Evolutionary conservation across 2,113 vertebrate species (phyloP).

Genomic region (Cephalopholis sonnerati): DNA sequence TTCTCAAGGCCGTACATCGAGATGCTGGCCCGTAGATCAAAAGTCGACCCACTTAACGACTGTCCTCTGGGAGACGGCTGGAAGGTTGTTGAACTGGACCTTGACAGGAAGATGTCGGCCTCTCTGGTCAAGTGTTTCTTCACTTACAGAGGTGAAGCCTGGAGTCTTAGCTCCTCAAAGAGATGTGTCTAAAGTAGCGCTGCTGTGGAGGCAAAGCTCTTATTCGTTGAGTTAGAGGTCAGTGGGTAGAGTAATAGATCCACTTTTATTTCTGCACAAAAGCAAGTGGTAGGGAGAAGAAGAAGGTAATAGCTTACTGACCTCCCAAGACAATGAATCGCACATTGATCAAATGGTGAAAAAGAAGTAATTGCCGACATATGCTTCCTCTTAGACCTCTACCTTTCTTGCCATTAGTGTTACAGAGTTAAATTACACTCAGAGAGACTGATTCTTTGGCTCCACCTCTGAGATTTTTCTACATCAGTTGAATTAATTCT

Average conservation of each 20-base stretch:
- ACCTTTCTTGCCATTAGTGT: not conserved
- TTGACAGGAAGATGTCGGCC: slow-evolving; percentile 78
- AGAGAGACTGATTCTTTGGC: not conserved
- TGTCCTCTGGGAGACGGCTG: slow-evolving; percentile 71
- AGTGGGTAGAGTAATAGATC: not conserved
- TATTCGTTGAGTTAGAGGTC: slow-evolving; percentile 2
- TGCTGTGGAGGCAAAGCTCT: not conserved
- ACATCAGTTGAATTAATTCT: not conserved
- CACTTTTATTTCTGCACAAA: slow-evolving; percentile 6
- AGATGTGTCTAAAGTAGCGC: not conserved
- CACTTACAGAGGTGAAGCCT: slow-evolving; percentile 74
- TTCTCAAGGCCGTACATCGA: slow-evolving; percentile 80
- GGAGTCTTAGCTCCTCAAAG: not conserved
- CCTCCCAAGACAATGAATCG: not conserved
- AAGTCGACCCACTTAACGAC: slow-evolving; percentile 76
- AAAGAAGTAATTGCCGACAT: fast-evolving
- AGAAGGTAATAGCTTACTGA: not conserved
- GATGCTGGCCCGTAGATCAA: slow-evolving; percentile 77
- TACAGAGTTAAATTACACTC: slow-evolving; percentile 2
- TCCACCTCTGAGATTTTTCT: not conserved
- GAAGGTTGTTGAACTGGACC: slow-evolving; percentile 75
- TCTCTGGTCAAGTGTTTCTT: slow-evolving; percentile 79
- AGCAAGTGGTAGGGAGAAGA: not conserved
- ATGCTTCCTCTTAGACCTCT: not conserved
- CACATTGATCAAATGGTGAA: not conserved